Base-by-base conservation (phyloP, 2,888 invertebrate genomes). In the Syrphus vitripennis region DNA sequence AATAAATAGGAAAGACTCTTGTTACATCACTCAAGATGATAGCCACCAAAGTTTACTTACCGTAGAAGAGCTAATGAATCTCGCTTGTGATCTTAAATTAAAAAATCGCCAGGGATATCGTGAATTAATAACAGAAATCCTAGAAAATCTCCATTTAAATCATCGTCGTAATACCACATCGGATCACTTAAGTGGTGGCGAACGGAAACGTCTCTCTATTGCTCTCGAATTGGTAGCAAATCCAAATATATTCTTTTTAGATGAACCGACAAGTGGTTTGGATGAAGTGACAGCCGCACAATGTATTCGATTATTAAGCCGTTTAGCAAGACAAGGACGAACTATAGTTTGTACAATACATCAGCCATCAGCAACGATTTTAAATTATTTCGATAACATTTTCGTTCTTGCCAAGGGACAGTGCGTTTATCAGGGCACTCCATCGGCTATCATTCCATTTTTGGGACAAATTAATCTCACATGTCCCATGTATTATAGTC, bases 211-310 rank as follows among this genome's bases (percentile, higher is more conserved):
- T 83, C 93, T 97, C 87, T 96, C 97, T 12, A 96, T 97, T 88
- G 97, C 97, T 1, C 91, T 97, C 82, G 97, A 97, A 90, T 92
- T 97, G 88, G 96, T 97, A 74, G 96, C 96, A 91, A 97, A 97
- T 91, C 97, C 97, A 0, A 96, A 96, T 26, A 94, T 97, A 21
- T 96, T 97, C 93, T 97, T 97, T 91, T 93, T 97, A 88, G 97
- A 97, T 90, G 97, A 97, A 91, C 97, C 97, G 0, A 97, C 97
- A 0, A 95, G 95, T 87, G 95, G 95, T 0, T 89, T 95, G 88
- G 95, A 95, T 90, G 95, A 94, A 59, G 95, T 95, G 2, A 94
- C 95, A 0, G 94, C 95, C 0, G 92, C 93, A 0, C 94, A 95
- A 88, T 95, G 95, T 84, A 93, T 95, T 34, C 93, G 94, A 57